Base-by-base conservation (phyloP, 1,140 invertebrate genomes). In the Sycophaga agraensis region DNA sequence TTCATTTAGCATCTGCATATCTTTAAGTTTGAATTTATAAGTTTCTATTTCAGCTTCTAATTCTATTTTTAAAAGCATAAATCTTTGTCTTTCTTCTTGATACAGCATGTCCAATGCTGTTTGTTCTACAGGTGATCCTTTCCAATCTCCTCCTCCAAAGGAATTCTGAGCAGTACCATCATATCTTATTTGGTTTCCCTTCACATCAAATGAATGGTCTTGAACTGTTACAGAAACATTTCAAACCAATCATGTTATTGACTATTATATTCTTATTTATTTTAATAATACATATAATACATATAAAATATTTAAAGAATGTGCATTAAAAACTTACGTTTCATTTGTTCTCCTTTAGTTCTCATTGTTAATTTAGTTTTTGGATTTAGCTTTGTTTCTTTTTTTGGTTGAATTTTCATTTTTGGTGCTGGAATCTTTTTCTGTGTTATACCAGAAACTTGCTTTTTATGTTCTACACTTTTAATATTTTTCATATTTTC, bases 21-120 rank as follows among this genome's bases (percentile, higher is more conserved):
- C 72, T 49, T 78, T 73, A 6, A 81, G 77, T 59, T 77, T 75
- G 5, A 59, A 67, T 24, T 77, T 81, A 53, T 80, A 79, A 7
- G 70, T 56, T 31, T 75, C 73, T 6, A 67, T 70, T 59, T 80
- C 78, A 0, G 75, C 61, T 21, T 81, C 76, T 1, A 81, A 56
- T 45, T 79, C 76, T 21, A 74, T 68, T 16, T 77, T 79, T 12
- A 79, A 46, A 2, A 79, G 51, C 2, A 64, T 24, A 42, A 75
- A 78, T 39, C 75, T 77, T 19, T 78, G 76, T 21, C 67, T 77
- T 19, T 81, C 77, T 43, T 76, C 74, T 12, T 71, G 70, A 61
- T 71, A 81, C 0, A 80, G 28, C 16, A 70, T 66, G 28, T 81
- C 78, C 67, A 70, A 75, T 39, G 55, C 45, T 34, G 57, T 37